Evolutionary conservation across 2,797 vertebrate species (phyloP).

Genomic region (Phalloptychus januarius): DNA sequence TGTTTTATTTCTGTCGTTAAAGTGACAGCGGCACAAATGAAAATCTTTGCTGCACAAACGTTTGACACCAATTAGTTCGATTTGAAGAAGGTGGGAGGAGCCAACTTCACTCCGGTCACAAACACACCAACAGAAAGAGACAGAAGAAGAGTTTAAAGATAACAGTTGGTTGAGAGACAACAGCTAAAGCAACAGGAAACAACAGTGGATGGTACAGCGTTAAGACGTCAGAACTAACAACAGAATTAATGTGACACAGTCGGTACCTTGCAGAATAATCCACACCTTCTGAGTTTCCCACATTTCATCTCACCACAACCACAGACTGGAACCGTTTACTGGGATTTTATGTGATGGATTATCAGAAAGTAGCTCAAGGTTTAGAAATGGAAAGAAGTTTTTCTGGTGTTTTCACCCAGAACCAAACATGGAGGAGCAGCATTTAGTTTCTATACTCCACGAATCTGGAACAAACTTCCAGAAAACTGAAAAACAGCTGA

Average conservation of each 20-base stretch:
- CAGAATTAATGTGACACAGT: slow-evolving; percentile 38
- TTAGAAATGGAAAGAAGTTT: too few relatives aligned
- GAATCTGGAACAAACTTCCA: too few relatives aligned
- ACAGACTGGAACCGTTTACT: background rate
- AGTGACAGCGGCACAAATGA: too few relatives aligned
- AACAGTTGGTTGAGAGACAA: slow-evolving; percentile 73
- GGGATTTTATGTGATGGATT: background rate
- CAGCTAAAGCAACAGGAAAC: slow-evolving; percentile 69
- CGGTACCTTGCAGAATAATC: slow-evolving; percentile 2
- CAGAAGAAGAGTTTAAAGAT: slow-evolving; percentile 76
- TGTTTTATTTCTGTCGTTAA: too few relatives aligned
- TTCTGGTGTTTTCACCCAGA: too few relatives aligned
- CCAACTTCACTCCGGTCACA: slow-evolving; percentile 27
- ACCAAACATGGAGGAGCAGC: too few relatives aligned
- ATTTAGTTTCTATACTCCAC: too few relatives aligned
- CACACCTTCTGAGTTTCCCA: background rate
- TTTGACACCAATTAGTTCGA: too few relatives aligned
- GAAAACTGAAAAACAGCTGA: too few relatives aligned
- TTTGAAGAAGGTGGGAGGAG: too few relatives aligned
- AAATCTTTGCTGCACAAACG: too few relatives aligned
- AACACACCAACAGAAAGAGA: slow-evolving; percentile 39
- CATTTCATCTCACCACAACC: background rate
- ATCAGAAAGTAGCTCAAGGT: background rate
- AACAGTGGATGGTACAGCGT: slow-evolving; percentile 60
- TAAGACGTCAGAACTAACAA: slow-evolving; percentile 51